Evolutionary conservation across 2,113 vertebrate genomes (phyloP).

Genomic region (Tor tambroides): DNA sequence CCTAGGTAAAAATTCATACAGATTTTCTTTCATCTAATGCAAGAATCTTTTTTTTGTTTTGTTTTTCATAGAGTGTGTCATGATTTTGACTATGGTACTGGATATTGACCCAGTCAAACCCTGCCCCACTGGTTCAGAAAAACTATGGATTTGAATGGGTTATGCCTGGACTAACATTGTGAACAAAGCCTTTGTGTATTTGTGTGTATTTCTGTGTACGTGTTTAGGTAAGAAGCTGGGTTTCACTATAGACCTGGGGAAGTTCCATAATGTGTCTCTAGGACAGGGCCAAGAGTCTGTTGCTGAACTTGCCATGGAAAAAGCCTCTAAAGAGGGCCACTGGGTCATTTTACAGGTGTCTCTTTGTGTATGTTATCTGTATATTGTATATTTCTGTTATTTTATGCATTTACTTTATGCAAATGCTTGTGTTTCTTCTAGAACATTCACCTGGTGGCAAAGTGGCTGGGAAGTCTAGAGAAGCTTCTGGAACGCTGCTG

Average conservation of each 20-base stretch:
- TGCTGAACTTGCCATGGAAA: constrained; percentile 82
- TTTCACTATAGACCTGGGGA: constrained; percentile 84
- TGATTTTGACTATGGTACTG: not conserved
- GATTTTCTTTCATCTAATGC: not conserved
- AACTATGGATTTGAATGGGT: not conserved
- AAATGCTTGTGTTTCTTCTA: constrained; percentile 50
- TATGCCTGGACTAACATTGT: not conserved
- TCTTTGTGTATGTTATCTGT: not conserved
- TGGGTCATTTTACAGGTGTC: constrained; percentile 87
- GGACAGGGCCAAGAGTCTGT: constrained; percentile 85
- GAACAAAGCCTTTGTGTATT: not conserved
- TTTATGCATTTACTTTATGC: not conserved
- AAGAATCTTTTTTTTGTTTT: not conserved
- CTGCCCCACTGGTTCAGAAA: not conserved
- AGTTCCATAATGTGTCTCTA: constrained; percentile 82
- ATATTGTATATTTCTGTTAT: not conserved
- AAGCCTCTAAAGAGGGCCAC: constrained; percentile 86
- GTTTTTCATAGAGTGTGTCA: not conserved
- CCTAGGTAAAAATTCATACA: constrained; percentile 62
- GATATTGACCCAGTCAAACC: not conserved
- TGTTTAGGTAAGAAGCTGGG: constrained; percentile 77
- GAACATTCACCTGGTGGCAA: constrained; percentile 83
- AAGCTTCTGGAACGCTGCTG: constrained; percentile 79
- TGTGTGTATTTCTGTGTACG: not conserved
- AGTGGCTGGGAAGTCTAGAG: constrained; percentile 78